phyloP scores from a whole-genome alignment of 2,797 vertebrate genomes.

The Cetoscarus ocellatus region DNA sequence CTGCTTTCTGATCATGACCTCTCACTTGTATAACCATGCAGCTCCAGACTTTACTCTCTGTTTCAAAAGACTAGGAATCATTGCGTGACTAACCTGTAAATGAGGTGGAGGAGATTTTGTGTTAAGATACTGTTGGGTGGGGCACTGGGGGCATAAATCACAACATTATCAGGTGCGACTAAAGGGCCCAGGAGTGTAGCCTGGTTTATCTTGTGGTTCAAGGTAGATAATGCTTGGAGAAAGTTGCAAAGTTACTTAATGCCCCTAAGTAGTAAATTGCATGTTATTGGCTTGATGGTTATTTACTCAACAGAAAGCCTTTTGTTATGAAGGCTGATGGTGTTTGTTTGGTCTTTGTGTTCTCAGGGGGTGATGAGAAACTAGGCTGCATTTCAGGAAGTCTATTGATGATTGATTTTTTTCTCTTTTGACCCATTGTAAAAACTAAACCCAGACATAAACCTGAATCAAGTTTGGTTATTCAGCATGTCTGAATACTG shows the following conservation, averaged over 20 bases:
- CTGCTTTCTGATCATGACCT: constrained; percentile 24
- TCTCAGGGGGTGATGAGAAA: too few species aligned
- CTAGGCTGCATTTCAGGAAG: too few species aligned
- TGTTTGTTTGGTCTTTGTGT: constrained; percentile 2
- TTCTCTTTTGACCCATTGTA: too few species aligned
- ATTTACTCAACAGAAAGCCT: background rate
- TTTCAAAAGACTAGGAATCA: constrained; percentile 32
- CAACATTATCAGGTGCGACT: constrained; percentile 17
- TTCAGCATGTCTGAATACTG: too few species aligned
- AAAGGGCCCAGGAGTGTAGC: background rate
- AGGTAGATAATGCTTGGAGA: background rate
- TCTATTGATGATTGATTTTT: too few species aligned
- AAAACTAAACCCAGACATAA: too few species aligned
- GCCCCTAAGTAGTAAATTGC: constrained; percentile 19
- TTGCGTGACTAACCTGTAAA: constrained; percentile 43
- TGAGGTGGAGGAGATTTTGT: constrained; percentile 16
- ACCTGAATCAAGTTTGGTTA: too few species aligned
- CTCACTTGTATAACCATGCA: constrained; percentile 11
- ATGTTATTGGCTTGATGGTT: background rate
- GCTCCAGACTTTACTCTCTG: constrained; percentile 14
- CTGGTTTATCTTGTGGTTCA: background rate
- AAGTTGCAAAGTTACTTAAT: constrained; percentile 8
- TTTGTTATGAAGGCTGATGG: background rate
- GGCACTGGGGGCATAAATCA: constrained; percentile 8
- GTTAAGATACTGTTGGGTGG: constrained; percentile 27